These are phyloP conservation scores for Nannoperca obscura DNA, from an alignment of 2,797 vertebrate genomes.

Conservation along the genomic window DNA sequence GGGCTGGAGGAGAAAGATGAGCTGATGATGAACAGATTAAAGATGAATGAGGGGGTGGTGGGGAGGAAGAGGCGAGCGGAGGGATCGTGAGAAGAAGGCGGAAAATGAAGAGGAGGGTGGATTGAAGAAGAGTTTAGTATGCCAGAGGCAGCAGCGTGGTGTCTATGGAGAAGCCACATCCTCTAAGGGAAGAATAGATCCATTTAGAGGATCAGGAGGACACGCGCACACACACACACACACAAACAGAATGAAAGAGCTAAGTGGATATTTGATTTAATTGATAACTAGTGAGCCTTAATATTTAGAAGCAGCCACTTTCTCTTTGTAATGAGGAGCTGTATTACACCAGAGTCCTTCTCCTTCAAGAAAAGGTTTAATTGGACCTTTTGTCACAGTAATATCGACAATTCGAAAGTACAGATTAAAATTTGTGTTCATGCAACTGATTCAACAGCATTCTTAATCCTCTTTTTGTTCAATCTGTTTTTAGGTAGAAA, in stretches of 20 bases:
- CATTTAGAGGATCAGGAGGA: constrained; percentile 56
- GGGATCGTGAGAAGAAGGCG: constrained; percentile 22
- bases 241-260: constrained; percentile 18
- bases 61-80: neutral
- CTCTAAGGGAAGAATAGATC: constrained; percentile 65
- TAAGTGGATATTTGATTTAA: constrained; percentile 53
- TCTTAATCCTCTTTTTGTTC: neutral
- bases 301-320: constrained; percentile 42
- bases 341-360: constrained; percentile 4
- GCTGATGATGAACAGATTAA: constrained; percentile 63
- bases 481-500: neutral
- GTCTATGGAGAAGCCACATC: constrained; percentile 65
- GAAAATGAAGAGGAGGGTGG: constrained; percentile 36
- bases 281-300: constrained; percentile 41
- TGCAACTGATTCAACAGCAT: neutral
- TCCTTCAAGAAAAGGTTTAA: constrained; percentile 36
- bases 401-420: constrained; percentile 6
- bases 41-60: constrained; percentile 54
- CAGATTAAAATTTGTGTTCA: neutral
- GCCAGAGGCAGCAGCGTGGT: constrained; percentile 45
- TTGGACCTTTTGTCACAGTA: constrained; percentile 21
- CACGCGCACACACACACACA: constrained; percentile 18
- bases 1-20: constrained; percentile 47
- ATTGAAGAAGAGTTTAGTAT: constrained; percentile 69
- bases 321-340: constrained; percentile 29